Base-by-base conservation (phyloP, 1,140 invertebrate genomes). In the Leptinotarsa lineolata region DNA sequence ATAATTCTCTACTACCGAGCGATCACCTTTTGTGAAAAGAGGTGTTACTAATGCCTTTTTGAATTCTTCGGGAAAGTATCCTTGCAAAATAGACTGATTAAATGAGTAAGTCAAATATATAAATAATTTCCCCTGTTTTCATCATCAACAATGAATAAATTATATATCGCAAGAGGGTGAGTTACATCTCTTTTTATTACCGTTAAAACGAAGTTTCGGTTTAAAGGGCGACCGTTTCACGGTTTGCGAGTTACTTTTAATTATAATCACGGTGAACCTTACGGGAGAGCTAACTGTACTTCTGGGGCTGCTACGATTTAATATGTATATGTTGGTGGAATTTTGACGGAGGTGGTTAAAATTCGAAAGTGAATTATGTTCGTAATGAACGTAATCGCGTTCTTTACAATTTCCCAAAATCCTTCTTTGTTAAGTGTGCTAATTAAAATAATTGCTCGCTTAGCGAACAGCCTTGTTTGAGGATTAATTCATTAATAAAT, bases 341-440 rank as follows among this genome's bases (percentile, higher is more conserved):
- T 54, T 54, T 54, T 18, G 48, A 16, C 16, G 48, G 4, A 16
- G 46, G n/a, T 54, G 48, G 48, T 54, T 54, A 18, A 3, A 54
- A 54, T 54, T 54, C 16, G 48, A 54, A 16, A 18, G 48, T 54
- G 16, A 54, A 54, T 54, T 54, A 54, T 54, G 15, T 15, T 16
- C 48, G 4, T 54, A 54, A 54, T 54, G 15, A 54, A 54, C 16
- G 4, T 54, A 54, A 54, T 54, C n/a, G 1, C 6, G 48, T 54
- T 54, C 48, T 54, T 54, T 54, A 54, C n/a, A 54, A 54, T 54
- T 54, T 54, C 48, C 48, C 48, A 8, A 54, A 54, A 54, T 5
- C 48, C n/a, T 18, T 8, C 48, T 54, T 54, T 54, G 13, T 13
- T 54, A 13, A 54, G 16, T 54, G n/a, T 54, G n/a, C 48, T 54